Percentiles rank a stretch among this genome's conserved stretches.
phyloP scores from a whole-genome alignment of 2,797 vertebrate species.

The Sciurus vulgaris region DNA sequence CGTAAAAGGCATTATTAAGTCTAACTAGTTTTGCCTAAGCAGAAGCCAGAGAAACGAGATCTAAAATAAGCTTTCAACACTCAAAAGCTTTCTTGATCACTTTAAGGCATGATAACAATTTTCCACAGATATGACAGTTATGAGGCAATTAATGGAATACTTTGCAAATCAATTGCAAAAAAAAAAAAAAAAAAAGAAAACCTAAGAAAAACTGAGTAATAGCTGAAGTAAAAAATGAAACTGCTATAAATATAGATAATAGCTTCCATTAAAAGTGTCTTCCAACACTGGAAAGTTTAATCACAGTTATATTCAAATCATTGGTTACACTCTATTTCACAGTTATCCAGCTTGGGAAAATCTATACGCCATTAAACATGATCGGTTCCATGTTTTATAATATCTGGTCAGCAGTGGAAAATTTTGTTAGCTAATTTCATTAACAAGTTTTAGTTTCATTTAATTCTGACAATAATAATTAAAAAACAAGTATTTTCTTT shows the following conservation, averaged over 20 bases:
- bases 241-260: slow-evolving; percentile 84
- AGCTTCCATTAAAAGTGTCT: slow-evolving; percentile 82
- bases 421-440: slow-evolving; percentile 81
- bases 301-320: slow-evolving; percentile 81
- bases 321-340: slow-evolving; percentile 81
- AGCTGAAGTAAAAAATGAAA: slow-evolving; percentile 80
- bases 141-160: slow-evolving; percentile 78
- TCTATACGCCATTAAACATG: slow-evolving; percentile 80
- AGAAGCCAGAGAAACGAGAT: slow-evolving; percentile 58
- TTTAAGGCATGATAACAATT: slow-evolving; percentile 74
- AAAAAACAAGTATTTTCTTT: slow-evolving; percentile 29
- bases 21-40: slow-evolving; percentile 62
- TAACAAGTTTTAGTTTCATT: slow-evolving; percentile 76
- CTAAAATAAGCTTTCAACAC: slow-evolving; percentile 73
- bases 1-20: slow-evolving; percentile 50
- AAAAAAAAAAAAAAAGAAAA: slow-evolving; percentile 25
- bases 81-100: slow-evolving; percentile 70
- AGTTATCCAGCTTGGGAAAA: slow-evolving; percentile 75
- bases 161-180: slow-evolving; percentile 77
- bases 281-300: slow-evolving; percentile 82
- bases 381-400: slow-evolving; percentile 71
- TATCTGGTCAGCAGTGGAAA: slow-evolving; percentile 77
- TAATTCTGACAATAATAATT: slow-evolving; percentile 73
- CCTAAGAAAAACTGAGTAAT: slow-evolving; percentile 55
- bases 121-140: slow-evolving; percentile 79